Percentiles rank a stretch among this genome's conserved stretches.
phyloP scores from a whole-genome alignment of 2,888 invertebrate species.

The Nesidiocoris tenuis region DNA sequence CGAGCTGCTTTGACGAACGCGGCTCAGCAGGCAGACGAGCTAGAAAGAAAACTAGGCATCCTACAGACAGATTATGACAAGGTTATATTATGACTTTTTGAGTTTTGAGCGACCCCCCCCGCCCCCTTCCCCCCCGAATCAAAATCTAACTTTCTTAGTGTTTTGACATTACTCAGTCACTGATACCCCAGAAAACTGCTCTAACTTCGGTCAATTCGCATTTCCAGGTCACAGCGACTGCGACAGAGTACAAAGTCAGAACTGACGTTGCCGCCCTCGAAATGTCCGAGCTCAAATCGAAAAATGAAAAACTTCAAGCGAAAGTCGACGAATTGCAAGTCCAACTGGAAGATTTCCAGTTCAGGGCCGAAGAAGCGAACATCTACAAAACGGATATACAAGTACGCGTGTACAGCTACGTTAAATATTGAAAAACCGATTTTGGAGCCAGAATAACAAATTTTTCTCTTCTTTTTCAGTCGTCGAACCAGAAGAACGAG shows the following conservation, averaged over 20 bases:
- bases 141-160: too few relatives aligned
- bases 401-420: slow-evolving; percentile 60
- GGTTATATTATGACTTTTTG: slow-evolving; percentile 58
- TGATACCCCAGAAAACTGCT: too few relatives aligned
- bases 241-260: slow-evolving; percentile 25
- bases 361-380: slow-evolving; percentile 87
- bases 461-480: slow-evolving; percentile 53
- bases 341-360: slow-evolving; percentile 80
- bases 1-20: slow-evolving; percentile 83
- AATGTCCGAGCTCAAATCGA: slow-evolving; percentile 56
- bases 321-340: slow-evolving; percentile 62
- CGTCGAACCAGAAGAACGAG: slow-evolving; percentile 56
- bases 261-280: slow-evolving; percentile 18
- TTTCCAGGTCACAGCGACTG: slow-evolving; percentile 11
- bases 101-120: too few relatives aligned
- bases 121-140: too few relatives aligned
- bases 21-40: slow-evolving; percentile 76
- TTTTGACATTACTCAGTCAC: too few relatives aligned
- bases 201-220: too few relatives aligned
- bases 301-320: slow-evolving; percentile 52
- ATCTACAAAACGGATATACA: slow-evolving; percentile 85
- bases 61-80: slow-evolving; percentile 66
- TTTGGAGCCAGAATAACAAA: too few relatives aligned
- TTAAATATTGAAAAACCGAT: too few relatives aligned
- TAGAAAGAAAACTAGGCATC: slow-evolving; percentile 64